Conservation (phyloP, 2,888 invertebrate species). For the Ochropleura plecta region DNA sequence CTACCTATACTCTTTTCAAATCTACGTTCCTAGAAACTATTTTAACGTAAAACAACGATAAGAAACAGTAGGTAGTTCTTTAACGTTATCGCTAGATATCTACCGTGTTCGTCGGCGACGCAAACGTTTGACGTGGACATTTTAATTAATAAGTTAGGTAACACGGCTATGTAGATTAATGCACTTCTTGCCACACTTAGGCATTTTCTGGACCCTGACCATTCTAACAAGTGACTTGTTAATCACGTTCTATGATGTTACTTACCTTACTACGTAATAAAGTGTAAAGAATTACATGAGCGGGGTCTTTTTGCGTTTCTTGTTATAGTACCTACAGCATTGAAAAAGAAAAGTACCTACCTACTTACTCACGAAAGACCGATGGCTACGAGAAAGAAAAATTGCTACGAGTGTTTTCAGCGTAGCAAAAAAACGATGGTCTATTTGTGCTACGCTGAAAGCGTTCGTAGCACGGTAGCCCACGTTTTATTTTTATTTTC, state of each 20-base stretch:
- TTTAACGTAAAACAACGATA: too few species aligned
- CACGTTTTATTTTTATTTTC: too few species aligned
- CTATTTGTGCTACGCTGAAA: too few species aligned
- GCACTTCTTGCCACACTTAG: conserved; percentile 41
- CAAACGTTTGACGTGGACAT: not conserved
- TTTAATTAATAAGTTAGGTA: conserved; percentile 36
- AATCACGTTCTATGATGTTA: conserved; percentile 22
- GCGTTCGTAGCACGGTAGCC: not conserved
- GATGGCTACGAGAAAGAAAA: not conserved
- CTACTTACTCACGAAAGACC: too few species aligned
- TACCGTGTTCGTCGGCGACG: not conserved
- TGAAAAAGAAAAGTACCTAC: not conserved
- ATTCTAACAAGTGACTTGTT: conserved; percentile 26
- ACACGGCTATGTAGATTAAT: conserved; percentile 27
- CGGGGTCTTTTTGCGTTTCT: too few species aligned
- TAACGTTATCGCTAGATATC: not conserved
- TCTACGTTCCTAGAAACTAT: not conserved
- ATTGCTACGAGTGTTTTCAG: not conserved
- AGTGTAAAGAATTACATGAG: too few species aligned
- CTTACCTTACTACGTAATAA: not conserved
- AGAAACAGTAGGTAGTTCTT: not conserved
- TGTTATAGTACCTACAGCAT: not conserved
- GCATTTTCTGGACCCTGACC: conserved; percentile 11
- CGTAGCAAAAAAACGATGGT: not conserved
- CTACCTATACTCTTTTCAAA: too few species aligned